Evolutionary conservation across 2,113 vertebrate genomes (phyloP).

Genomic region (Gasterosteus nipponicus): DNA sequence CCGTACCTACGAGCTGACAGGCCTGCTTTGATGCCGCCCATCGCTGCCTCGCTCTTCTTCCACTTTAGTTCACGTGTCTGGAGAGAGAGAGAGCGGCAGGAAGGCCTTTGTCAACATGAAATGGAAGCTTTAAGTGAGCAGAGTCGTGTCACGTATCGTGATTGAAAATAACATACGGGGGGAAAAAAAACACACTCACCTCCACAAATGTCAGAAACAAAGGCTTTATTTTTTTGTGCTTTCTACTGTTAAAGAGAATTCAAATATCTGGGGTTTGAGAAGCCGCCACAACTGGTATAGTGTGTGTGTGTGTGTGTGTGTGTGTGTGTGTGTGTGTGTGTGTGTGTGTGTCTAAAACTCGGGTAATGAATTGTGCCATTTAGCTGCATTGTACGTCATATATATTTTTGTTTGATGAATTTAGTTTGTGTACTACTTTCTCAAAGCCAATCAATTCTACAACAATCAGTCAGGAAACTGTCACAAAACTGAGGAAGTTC

Average conservation of each 20-base stretch:
- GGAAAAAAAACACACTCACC: constrained; percentile 6
- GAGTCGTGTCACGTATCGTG: constrained; percentile 59
- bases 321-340: neutral
- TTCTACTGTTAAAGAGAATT: constrained; percentile 10
- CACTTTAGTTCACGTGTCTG: constrained; percentile 52
- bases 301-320: constrained; percentile 6
- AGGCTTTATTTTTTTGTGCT: constrained; percentile 7
- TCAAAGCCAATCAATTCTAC: neutral
- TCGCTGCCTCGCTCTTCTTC: constrained; percentile 35
- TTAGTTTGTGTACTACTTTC: neutral
- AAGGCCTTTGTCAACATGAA: constrained; percentile 71
- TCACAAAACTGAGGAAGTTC: too few relatives aligned
- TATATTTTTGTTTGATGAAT: neutral
- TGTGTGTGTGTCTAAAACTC: neutral
- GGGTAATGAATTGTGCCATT: neutral
- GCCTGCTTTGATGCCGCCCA: constrained; percentile 67
- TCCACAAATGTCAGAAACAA: constrained; percentile 39
- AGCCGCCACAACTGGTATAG: neutral
- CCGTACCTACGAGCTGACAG: constrained; percentile 73
- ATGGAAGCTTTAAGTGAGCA: constrained; percentile 50
- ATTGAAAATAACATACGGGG: constrained; percentile 57
- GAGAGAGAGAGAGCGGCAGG: constrained; percentile 29
- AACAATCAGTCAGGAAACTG: neutral
- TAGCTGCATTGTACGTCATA: neutral
- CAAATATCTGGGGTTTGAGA: constrained; percentile 8